phyloP scores from a whole-genome alignment of 2,888 invertebrate species.

The Epicampocera succincta region DNA sequence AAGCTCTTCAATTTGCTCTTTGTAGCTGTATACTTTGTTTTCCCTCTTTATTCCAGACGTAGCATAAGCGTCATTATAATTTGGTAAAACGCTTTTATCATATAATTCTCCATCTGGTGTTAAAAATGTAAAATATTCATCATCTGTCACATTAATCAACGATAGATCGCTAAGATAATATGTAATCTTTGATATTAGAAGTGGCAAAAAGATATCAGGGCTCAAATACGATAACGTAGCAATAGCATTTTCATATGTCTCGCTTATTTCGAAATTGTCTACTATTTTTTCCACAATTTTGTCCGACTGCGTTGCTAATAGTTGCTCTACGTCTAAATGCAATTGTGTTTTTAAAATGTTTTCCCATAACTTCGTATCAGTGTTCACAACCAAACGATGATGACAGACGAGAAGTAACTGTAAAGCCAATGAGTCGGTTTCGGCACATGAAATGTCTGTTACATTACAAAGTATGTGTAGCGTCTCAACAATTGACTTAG shows the following conservation, averaged over 20 bases:
- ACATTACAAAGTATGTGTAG: conserved; percentile 76
- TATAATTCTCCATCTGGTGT: conserved; percentile 95
- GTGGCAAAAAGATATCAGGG: conserved; percentile 85
- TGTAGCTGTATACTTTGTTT: conserved; percentile 97
- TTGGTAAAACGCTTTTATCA: conserved; percentile 91
- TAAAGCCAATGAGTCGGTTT: conserved; percentile 85
- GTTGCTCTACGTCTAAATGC: conserved; percentile 80
- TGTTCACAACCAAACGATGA: conserved; percentile 86
- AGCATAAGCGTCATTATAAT: conserved; percentile 78
- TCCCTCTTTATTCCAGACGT: conserved; percentile 91
- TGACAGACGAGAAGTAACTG: conserved; percentile 88
- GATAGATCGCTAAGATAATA: conserved; percentile 85
- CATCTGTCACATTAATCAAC: conserved; percentile 88
- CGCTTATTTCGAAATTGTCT: conserved; percentile 82
- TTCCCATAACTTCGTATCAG: conserved; percentile 86
- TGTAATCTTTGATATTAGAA: conserved; percentile 85
- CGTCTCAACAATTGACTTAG: conserved; percentile 76
- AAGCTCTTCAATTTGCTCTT: conserved; percentile 97
- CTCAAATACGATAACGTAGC: conserved; percentile 86
- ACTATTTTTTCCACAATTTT: conserved; percentile 85
- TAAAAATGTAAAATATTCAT: conserved; percentile 90
- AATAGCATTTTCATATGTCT: conserved; percentile 88
- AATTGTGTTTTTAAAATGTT: conserved; percentile 83
- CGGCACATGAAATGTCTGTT: conserved; percentile 76
- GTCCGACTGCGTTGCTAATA: conserved; percentile 84